Evolutionary conservation across 2,888 invertebrate genomes (phyloP), one percentile per base, ranked within the genome.

Genomic region (Danaus chrysippus): DNA sequence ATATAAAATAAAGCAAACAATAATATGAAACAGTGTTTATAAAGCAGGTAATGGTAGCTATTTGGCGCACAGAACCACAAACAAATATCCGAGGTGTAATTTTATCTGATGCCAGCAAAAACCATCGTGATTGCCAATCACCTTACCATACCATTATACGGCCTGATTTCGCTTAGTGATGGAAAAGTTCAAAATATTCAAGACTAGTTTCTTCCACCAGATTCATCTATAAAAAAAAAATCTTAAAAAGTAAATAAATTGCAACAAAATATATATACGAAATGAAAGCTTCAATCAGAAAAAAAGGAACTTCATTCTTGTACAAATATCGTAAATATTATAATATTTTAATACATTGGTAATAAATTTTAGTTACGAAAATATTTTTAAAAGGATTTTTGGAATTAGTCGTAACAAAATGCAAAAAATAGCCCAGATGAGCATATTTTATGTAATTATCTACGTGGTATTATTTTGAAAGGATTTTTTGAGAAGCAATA

Each of bases 111-210:
- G 73, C 73, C 74, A 61, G 74, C 65, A 75, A 82, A 84, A 86
- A 85, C 83, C 79, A 75, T 77, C 75, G 74, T 76, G 79, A 87
- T 83, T 86, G 87, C 84, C 64, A 68, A 68, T 68, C 64, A 60
- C 66, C 64, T 65, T 64, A 59, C 68, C 59, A 46, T 57, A 43
- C 61, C 58, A 66, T 67, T 67, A 67, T 59, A 54, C 61, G 61
- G 54, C 58, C 58, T 64, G 64, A 62, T 67, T 66, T 66, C 52
- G 23, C 58, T 58, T 64, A 67, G 66, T 44, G 66, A 62, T 64
- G 64, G 52, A 60, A 34, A 61, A 12, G 13, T 41, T 10, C 23
- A 54, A 5, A 10, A 13, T 13, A 17, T 23, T 3, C 11, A 43
- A 34, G 3, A 34, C 23, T 34, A 34, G 6, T 34, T 34, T 34